A percentile compares a stretch with the other conserved stretches of the same genome.
Conservation (phyloP, 2,113 vertebrate genomes). For the Silurus asotus region DNA sequence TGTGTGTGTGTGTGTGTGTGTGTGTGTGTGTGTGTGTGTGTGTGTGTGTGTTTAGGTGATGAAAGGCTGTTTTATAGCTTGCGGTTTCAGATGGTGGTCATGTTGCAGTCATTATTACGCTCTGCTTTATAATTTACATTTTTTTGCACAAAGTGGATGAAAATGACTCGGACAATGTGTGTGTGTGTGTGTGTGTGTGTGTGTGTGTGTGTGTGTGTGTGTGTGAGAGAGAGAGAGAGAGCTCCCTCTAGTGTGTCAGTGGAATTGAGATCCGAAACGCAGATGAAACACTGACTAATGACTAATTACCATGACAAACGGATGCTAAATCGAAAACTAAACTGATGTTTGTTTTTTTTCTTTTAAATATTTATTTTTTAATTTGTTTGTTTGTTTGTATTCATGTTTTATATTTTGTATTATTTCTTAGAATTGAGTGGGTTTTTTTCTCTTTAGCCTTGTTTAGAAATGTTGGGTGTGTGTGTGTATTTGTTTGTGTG, state of each 20-base stretch:
- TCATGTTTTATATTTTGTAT: neutral
- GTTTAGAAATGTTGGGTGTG: neutral
- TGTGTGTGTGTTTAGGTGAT: constrained; percentile 3
- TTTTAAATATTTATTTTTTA: no score
- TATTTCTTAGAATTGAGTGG: neutral
- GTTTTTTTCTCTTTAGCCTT: neutral
- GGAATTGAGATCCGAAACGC: constrained; percentile 3
- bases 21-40: neutral
- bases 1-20: neutral
- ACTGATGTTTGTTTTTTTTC: neutral
- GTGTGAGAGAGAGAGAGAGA: neutral
- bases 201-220: constrained; percentile 1
- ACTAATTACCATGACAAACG: constrained; percentile 53
- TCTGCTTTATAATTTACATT: constrained; percentile 6
- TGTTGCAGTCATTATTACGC: neutral
- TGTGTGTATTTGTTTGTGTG: neutral
- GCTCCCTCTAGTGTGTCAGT: constrained; percentile 64
- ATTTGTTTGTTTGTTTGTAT: neutral
- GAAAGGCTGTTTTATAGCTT: constrained; percentile 2
- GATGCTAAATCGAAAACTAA: neutral
- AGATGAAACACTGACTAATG: constrained; percentile 36
- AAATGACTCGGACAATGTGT: neutral
- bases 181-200: constrained; percentile 4
- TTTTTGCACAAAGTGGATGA: neutral
- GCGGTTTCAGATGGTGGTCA: constrained; percentile 1